phyloP scores from a whole-genome alignment of 2,113 vertebrate species.

The Phycodurus eques region DNA sequence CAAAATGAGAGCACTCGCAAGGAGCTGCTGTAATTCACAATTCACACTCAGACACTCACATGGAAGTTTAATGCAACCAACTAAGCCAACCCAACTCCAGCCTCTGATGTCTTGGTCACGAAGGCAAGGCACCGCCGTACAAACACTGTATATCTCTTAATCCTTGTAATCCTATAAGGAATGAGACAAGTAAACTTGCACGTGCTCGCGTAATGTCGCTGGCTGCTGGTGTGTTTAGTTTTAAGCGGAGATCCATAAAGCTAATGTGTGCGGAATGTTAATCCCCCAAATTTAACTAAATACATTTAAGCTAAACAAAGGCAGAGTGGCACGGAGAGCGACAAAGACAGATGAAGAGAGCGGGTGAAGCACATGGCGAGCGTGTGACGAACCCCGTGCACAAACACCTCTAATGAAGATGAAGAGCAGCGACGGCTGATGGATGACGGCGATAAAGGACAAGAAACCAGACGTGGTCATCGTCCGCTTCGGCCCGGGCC shows the following conservation, averaged over 20 bases:
- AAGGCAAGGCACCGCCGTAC: not conserved
- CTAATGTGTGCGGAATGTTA: conserved; percentile 26
- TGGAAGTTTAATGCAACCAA: not conserved
- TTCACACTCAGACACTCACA: too few species aligned
- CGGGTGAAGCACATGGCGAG: conserved; percentile 6
- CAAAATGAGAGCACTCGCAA: too few species aligned
- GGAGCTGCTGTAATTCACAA: too few species aligned
- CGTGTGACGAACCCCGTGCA: conserved; percentile 39
- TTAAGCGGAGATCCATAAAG: conserved; percentile 26
- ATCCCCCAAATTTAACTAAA: conserved; percentile 19
- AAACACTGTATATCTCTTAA: not conserved
- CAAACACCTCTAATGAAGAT: conserved; percentile 62
- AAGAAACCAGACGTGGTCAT: conserved; percentile 40
- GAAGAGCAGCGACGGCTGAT: conserved; percentile 40
- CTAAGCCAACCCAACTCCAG: not conserved
- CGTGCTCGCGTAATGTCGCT: conserved; percentile 9
- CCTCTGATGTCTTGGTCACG: not conserved
- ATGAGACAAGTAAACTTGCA: conserved; percentile 21
- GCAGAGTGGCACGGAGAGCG: not conserved
- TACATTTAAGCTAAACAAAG: conserved; percentile 13
- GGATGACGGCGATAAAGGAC: conserved; percentile 39
- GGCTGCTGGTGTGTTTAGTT: conserved; percentile 19
- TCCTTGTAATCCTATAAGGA: not conserved
- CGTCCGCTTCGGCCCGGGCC: conserved; percentile 23
- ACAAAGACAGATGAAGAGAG: conserved; percentile 27